These are phyloP conservation scores for Datnioides undecimradiatus DNA, from an alignment of 2,113 vertebrate genomes.

Conservation along the genomic window DNA sequence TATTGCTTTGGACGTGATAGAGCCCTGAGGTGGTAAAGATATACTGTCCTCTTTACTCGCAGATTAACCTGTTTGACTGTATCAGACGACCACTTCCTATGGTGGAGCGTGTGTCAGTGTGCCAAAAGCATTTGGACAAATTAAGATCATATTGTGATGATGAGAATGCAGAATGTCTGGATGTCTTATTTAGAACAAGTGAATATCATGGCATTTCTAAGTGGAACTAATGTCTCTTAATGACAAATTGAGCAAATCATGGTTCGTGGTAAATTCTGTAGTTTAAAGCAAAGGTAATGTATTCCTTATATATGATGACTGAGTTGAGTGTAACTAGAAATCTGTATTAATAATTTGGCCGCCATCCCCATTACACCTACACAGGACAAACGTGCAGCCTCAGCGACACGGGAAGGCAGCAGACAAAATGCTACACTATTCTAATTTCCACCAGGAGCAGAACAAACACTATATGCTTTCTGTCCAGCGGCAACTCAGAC, in stretches of 20 bases:
- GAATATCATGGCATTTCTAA: background rate
- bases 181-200: background rate
- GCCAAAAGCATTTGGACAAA: background rate
- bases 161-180: fast-evolving
- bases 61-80: background rate
- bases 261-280: background rate
- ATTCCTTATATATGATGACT: background rate
- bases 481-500: background rate
- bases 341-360: too few species aligned
- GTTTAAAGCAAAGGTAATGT: background rate
- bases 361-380: too few species aligned
- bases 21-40: conserved; percentile 16
- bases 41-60: conserved; percentile 1
- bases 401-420: too few species aligned
- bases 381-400: too few species aligned
- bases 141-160: background rate
- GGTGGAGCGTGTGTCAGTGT: background rate
- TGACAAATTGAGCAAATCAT: background rate
- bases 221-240: background rate
- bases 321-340: background rate
- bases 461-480: background rate
- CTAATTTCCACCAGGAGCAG: background rate
- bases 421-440: background rate
- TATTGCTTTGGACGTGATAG: conserved; percentile 27
- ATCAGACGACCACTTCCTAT: background rate